Evolutionary conservation across 2,113 vertebrate species (phyloP).

Genomic region (Cyprinodon variegatus): DNA sequence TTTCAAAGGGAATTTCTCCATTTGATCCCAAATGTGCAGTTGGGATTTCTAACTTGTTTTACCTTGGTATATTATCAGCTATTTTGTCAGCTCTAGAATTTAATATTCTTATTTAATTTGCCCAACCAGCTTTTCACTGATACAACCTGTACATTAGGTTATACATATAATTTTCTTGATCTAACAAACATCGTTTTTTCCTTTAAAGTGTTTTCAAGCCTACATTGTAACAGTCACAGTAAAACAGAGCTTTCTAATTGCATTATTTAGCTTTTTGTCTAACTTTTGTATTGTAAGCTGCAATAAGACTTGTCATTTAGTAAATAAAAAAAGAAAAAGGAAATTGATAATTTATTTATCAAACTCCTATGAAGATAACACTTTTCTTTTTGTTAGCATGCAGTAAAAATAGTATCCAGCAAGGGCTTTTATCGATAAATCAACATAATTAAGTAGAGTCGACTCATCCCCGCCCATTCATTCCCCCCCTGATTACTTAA

Average conservation of each 20-base stretch:
- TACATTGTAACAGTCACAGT: too few relatives aligned
- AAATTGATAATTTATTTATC: too few relatives aligned
- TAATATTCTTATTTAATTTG: not conserved
- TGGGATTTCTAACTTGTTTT: too few relatives aligned
- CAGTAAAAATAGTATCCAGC: too few relatives aligned
- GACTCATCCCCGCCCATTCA: too few relatives aligned
- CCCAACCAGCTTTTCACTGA: not conserved
- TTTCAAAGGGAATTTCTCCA: not conserved
- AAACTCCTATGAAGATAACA: too few relatives aligned
- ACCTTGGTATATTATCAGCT: not conserved
- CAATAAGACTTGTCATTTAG: not conserved
- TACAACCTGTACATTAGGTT: not conserved
- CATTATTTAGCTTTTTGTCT: not conserved
- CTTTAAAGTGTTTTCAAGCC: not conserved
- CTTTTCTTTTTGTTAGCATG: too few relatives aligned
- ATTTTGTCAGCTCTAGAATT: not conserved
- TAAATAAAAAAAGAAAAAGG: too few relatives aligned
- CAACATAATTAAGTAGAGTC: too few relatives aligned
- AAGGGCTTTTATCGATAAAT: too few relatives aligned
- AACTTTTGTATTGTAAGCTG: not conserved
- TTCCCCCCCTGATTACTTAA: conserved; percentile 76
- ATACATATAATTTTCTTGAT: not conserved
- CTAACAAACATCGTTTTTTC: not conserved
- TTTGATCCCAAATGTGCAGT: not conserved
- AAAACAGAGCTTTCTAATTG: too few relatives aligned